These are phyloP conservation scores for Microhierax caerulescens DNA, from an alignment of 2,797 vertebrate species.

Conservation along the genomic window DNA sequence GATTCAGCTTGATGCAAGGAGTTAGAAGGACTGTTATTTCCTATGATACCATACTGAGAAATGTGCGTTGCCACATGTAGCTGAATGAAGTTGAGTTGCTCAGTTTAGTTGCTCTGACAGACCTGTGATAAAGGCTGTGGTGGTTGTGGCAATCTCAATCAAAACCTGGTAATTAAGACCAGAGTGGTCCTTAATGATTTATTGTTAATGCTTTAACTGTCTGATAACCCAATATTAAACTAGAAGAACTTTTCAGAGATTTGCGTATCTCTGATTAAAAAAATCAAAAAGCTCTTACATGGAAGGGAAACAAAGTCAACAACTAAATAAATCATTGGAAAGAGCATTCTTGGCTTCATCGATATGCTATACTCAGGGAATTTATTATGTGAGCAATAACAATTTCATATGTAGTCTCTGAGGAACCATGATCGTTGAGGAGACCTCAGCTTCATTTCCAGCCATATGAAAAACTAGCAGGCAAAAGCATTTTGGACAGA, in stretches of 20 bases:
- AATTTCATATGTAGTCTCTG: background rate
- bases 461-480: background rate
- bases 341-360: background rate
- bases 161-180: conserved; percentile 39
- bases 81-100: background rate
- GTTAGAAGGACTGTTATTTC: background rate
- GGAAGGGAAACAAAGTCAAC: background rate
- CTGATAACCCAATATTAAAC: conserved; percentile 36
- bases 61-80: background rate
- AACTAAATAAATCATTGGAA: conserved; percentile 15
- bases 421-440: background rate
- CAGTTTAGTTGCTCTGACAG: background rate
- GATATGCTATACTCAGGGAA: background rate
- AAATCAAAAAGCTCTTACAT: background rate
- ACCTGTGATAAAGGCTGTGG: conserved; percentile 27
- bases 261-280: background rate
- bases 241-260: conserved; percentile 27
- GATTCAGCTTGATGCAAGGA: background rate
- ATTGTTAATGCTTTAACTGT: conserved; percentile 39
- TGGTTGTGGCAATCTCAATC: conserved; percentile 1
- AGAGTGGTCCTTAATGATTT: conserved; percentile 47
- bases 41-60: background rate
- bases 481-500: background rate
- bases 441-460: background rate
- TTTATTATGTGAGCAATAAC: conserved; percentile 1